Conservation (phyloP, 2,888 invertebrate species). For the Meloe dianella region DNA sequence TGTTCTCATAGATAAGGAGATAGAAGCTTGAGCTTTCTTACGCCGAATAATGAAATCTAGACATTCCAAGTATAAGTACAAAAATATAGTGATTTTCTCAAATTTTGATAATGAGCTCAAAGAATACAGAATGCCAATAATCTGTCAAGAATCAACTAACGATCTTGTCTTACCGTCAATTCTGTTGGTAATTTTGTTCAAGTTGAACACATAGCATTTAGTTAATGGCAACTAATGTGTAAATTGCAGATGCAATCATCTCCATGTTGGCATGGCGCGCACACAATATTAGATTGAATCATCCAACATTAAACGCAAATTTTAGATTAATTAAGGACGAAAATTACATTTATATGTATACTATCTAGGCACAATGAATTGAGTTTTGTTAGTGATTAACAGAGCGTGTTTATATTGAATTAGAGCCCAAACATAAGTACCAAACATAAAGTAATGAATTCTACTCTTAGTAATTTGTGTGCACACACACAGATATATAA, state of each 20-base stretch:
- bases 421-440: background rate
- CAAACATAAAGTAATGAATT: background rate
- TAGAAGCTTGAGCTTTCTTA: too few relatives aligned
- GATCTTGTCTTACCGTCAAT: background rate
- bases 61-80: too few relatives aligned
- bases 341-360: background rate
- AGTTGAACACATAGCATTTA: background rate
- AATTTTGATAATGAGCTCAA: background rate
- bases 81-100: too few relatives aligned
- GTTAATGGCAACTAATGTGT: background rate
- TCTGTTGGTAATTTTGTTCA: background rate
- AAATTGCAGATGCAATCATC: background rate
- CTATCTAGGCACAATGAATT: background rate
- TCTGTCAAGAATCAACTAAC: background rate
- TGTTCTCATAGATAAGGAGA: too few relatives aligned
- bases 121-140: background rate
- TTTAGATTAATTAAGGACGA: background rate
- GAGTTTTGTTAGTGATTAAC: background rate
- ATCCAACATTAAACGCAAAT: background rate
- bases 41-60: too few relatives aligned
- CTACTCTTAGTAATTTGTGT: background rate
- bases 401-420: conserved; percentile 8
- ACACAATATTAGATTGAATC: background rate
- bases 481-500: background rate
- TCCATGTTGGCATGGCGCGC: background rate